phyloP scores from a whole-genome alignment of 2,888 invertebrate species.

The Heliconius ismenius region DNA sequence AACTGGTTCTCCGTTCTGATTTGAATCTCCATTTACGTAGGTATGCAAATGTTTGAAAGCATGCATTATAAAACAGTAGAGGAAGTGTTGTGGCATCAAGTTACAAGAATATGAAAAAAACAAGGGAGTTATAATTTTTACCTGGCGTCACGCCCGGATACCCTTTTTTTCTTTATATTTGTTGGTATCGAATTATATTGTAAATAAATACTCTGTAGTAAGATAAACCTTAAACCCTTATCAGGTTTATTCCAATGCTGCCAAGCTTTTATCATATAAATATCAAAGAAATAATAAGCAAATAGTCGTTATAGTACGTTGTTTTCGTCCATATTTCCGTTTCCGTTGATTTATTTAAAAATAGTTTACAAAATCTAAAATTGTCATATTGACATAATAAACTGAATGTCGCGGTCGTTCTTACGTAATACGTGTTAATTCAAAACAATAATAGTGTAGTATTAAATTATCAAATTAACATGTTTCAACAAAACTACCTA shows the following conservation, averaged over 20 bases:
- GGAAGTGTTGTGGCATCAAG: not conserved
- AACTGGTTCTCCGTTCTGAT: conserved; percentile 9
- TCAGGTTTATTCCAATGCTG: not conserved
- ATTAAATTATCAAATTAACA: not conserved
- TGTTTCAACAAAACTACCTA: not conserved
- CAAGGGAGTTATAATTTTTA: not conserved
- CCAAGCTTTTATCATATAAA: not conserved
- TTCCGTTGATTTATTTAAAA: not conserved
- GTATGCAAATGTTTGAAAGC: conserved; percentile 18
- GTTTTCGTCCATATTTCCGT: no score
- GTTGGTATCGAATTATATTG: not conserved
- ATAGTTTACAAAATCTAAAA: not conserved
- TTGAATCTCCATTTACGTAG: conserved; percentile 11
- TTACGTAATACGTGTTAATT: not conserved
- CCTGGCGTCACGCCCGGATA: conserved; percentile 7
- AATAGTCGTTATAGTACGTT: not conserved
- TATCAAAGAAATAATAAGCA: not conserved
- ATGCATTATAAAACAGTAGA: conserved; percentile 5
- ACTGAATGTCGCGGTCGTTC: not conserved
- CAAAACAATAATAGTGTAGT: not conserved
- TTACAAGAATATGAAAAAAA: not conserved
- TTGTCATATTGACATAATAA: not conserved
- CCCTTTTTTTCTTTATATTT: not conserved
- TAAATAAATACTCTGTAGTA: not conserved
- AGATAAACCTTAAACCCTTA: not conserved